phyloP scores from a whole-genome alignment of 1,140 invertebrate genomes.

The Cotesia typhae region DNA sequence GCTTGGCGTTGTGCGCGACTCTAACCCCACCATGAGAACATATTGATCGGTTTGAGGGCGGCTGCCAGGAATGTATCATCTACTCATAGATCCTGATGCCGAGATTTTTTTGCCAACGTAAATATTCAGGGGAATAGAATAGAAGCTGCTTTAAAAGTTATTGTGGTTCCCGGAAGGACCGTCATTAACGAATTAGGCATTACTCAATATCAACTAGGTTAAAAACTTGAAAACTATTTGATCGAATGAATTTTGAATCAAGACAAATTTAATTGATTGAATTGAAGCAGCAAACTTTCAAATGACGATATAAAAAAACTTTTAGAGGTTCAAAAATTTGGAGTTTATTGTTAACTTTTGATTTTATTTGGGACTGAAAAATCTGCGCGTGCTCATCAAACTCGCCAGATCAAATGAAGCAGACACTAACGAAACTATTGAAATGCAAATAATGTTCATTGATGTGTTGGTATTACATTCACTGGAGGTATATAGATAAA shows the following conservation, averaged over 20 bases:
- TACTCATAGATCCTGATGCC: constrained; percentile 24
- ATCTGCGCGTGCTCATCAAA: constrained; percentile 21
- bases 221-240: too few relatives aligned
- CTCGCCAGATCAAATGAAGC: constrained; percentile 36
- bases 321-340: background rate
- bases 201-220: too few relatives aligned
- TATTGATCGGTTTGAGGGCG: constrained; percentile 41
- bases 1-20: constrained; percentile 21
- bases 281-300: background rate
- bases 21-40: constrained; percentile 31
- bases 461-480: constrained; percentile 1
- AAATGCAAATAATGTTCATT: constrained; percentile 50
- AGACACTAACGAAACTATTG: constrained; percentile 50
- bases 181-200: too few relatives aligned
- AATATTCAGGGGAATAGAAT: background rate
- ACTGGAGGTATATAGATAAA: background rate
- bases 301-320: constrained; percentile 1
- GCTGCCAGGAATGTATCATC: constrained; percentile 37
- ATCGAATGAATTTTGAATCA: background rate
- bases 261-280: background rate
- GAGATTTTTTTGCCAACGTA: too few relatives aligned
- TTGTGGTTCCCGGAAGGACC: too few relatives aligned
- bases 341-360: too few relatives aligned
- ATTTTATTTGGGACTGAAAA: background rate
- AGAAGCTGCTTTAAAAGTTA: too few relatives aligned